A percentile compares a stretch with the other conserved stretches of the same genome.
Evolutionary conservation across 2,113 vertebrate genomes (phyloP).

Genomic region (Triplophysa dalaica): DNA sequence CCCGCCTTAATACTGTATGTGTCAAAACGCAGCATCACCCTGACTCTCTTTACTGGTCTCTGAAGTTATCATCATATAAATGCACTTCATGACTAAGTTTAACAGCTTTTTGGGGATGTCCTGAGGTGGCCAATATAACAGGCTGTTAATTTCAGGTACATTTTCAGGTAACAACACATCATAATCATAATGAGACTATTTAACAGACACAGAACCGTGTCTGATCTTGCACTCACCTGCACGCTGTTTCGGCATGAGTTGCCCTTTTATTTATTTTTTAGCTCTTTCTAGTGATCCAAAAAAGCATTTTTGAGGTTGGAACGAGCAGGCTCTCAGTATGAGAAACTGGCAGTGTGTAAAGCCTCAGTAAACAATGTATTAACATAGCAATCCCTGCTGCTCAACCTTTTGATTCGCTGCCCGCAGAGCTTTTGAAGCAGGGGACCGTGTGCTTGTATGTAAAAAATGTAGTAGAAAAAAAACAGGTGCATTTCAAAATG

Average conservation of each 20-base stretch:
- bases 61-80: slow-evolving; percentile 58
- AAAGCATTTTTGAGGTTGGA: slow-evolving; percentile 5
- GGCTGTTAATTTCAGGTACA: slow-evolving; percentile 28
- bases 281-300: slow-evolving; percentile 17
- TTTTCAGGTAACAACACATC: background rate
- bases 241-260: background rate
- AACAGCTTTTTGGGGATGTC: slow-evolving; percentile 16
- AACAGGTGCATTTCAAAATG: too few species aligned
- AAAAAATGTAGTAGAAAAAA: too few species aligned
- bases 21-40: slow-evolving; percentile 55
- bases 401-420: slow-evolving; percentile 4
- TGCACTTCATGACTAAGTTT: slow-evolving; percentile 45
- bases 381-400: background rate
- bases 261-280: slow-evolving; percentile 25
- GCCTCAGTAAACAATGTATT: slow-evolving; percentile 25
- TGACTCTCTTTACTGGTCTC: slow-evolving; percentile 57
- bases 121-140: slow-evolving; percentile 31
- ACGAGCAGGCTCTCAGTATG: slow-evolving; percentile 3
- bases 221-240: background rate
- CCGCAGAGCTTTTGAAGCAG: background rate
- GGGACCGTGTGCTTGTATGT: too few species aligned
- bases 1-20: slow-evolving; percentile 50
- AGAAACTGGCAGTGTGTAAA: background rate
- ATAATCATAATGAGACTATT: too few species aligned
- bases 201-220: slow-evolving; percentile 31